A percentile compares a stretch with the other conserved stretches of the same genome.
Conservation (phyloP, 2,888 invertebrate species). For the Linnaemya tessellans region DNA sequence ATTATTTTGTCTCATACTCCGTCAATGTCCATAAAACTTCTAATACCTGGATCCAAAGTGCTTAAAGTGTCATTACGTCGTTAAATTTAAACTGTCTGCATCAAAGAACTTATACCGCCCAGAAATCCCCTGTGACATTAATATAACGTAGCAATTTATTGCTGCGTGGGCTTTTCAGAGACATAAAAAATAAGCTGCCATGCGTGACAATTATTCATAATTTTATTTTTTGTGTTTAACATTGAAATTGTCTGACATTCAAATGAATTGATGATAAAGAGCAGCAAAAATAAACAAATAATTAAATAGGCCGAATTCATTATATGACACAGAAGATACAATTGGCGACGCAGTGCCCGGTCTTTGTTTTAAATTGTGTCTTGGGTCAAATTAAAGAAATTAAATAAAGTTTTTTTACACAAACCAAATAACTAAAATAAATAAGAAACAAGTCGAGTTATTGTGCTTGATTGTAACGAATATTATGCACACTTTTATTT, state of each 20-base stretch:
- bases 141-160: not conserved
- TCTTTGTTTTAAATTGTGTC: too few species aligned
- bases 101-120: not conserved
- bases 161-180: not conserved
- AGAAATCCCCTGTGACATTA: not conserved
- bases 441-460: too few species aligned
- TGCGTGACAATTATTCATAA: slow-evolving; percentile 42
- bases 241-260: slow-evolving; percentile 18
- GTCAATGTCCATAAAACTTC: not conserved
- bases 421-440: too few species aligned
- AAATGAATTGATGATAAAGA: slow-evolving; percentile 10
- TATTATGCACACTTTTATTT: too few species aligned
- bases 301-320: not conserved
- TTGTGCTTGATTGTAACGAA: too few species aligned
- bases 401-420: not conserved
- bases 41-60: not conserved
- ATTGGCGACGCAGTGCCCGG: too few species aligned
- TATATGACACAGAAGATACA: too few species aligned
- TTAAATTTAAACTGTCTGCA: not conserved
- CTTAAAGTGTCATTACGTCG: not conserved
- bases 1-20: not conserved
- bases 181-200: slow-evolving; percentile 15
- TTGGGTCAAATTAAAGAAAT: slow-evolving; percentile 3
- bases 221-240: slow-evolving; percentile 11
- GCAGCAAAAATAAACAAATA: not conserved